Base-by-base conservation (phyloP, 2,797 vertebrate species). In the Fratercula arctica region DNA sequence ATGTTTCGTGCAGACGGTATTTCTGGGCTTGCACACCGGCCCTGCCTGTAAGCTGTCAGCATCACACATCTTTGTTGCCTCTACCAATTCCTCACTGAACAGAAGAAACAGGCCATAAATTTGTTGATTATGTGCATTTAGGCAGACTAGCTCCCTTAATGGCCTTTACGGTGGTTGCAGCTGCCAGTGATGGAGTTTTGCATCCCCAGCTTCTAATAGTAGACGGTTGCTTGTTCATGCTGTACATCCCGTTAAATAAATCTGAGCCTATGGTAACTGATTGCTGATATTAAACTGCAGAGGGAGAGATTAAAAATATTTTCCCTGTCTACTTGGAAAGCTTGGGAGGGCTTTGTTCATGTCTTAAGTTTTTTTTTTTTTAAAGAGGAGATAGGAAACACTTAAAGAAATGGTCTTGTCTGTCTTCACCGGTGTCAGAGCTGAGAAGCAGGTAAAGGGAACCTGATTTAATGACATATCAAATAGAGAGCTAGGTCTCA, bases 101-200 rank as follows among this genome's bases (percentile, higher is more conserved):
- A 77, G 87, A 68, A 96, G 91, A 82, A 94, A 60, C 90, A 94
- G 93, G 85, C 92, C 86, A 89, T 97, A 96, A 96, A 97, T 96
- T 95, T 95, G 88, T 85, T 89, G 91, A 96, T 97, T 93, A 94
- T 89, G 90, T 95, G 95, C 92, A 89, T 91, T 97, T 96, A 95
- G 95, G 93, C 83, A 84, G 84, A 86, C 74, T 64, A 54, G 89
- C 83, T 97, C 95, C 92, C 95, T 96, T 96, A 95, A 97, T 83
- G 88, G 96, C 85, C 77, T 97, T 96, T 95, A 84, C 18, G 3
- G 85, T 24, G 59, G 82, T 67, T 94, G 94, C 93, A 94, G 60
- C 93, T 7, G 9, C 68, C 80, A 59, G 79, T 67, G 90, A 80
- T 92, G 88, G 90, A 90, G 93, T 56, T 95, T 95, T 96, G 94